A percentile compares a stretch with the other conserved stretches of the same genome.
Evolutionary conservation across 2,113 vertebrate species (phyloP).

Genomic region (Myrmecobius fasciatus): DNA sequence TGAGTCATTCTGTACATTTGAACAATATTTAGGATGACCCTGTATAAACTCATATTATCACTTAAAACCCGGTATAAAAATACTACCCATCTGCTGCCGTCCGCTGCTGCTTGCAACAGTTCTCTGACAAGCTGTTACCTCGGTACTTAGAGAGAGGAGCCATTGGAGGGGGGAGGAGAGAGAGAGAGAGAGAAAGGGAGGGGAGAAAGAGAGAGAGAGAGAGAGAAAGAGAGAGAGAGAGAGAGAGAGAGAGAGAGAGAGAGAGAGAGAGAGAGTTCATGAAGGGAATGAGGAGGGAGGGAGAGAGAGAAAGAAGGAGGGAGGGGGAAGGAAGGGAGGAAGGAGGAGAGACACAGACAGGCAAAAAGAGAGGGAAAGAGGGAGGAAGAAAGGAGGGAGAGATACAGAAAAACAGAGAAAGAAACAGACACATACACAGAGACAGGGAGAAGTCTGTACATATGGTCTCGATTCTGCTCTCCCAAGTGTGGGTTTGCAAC

Average conservation of each 20-base stretch:
- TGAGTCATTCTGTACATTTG: constrained; percentile 77
- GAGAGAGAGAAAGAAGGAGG: no score
- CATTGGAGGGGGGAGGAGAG: background rate
- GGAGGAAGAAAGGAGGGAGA: no score
- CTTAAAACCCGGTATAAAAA: constrained; percentile 81
- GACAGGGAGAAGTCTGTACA: constrained; percentile 34
- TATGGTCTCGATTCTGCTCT: constrained; percentile 83
- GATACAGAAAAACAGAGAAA: background rate
- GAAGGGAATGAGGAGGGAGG: no score
- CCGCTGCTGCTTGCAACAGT: constrained; percentile 75
- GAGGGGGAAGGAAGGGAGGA: no score
- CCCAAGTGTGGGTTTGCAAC: constrained; percentile 81
- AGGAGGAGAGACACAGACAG: background rate
- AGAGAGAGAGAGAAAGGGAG: no score
- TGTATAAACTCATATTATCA: constrained; percentile 82
- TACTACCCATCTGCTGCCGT: constrained; percentile 76
- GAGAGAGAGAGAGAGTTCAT: no score
- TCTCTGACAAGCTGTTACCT: constrained; percentile 80
- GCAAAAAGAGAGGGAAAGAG: background rate
- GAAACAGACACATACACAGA: background rate
- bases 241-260: no score
- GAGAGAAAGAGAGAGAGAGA: no score
- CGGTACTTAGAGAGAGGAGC: constrained; percentile 28
- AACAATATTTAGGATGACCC: constrained; percentile 83
- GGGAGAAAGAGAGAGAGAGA: no score